Base-by-base conservation (phyloP, 2,113 vertebrate genomes). In the Mormyrus lacerda region DNA sequence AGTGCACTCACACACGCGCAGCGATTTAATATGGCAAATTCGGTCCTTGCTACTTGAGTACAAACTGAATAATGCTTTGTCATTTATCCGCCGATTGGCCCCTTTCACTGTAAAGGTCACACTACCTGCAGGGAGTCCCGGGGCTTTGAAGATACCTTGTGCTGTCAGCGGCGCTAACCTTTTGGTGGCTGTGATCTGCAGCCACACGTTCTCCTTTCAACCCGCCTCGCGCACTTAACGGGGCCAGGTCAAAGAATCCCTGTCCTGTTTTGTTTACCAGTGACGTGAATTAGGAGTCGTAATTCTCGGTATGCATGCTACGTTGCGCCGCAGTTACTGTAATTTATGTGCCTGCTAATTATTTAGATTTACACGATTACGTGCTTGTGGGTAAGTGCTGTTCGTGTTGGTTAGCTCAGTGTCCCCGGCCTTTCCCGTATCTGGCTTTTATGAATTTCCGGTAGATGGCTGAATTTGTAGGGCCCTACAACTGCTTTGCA, bases 101-200 rank as follows among this genome's bases (percentile, higher is more conserved):
- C 89, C 53, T 93, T 89, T 94, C 89, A 89, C 90, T 88, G 31
- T 85, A 95, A 95, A 95, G 94, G 95, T 95, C 94, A 95, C 88
- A 82, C 91, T 93, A 95, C 93, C 93, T 93, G 93, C 92, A 92
- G 94, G 93, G 93, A 90, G 94, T 69, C 61, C 90, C 88, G 11
- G 17, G 89, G 93, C 95, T 96, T 96, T 96, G 94, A 95, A 95
- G 93, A 91, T 91, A 87, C 90, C 92, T 94, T 93, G 91, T 92
- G 92, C 91, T 93, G 94, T 92, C 95, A 93, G 94, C 92, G 91
- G 93, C 93, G 58, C 92, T 95, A 95, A 95, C 96, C 96, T 96
- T 96, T 96, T 93, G 91, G 90, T 90, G 90, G 90, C 93, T 95
- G 93, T 94, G 94, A 95, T 95, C 93, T 91, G 76, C 65, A 91